These are phyloP conservation scores for Mimachlamys varia DNA, from an alignment of 2,888 invertebrate species.

Conservation along the genomic window DNA sequence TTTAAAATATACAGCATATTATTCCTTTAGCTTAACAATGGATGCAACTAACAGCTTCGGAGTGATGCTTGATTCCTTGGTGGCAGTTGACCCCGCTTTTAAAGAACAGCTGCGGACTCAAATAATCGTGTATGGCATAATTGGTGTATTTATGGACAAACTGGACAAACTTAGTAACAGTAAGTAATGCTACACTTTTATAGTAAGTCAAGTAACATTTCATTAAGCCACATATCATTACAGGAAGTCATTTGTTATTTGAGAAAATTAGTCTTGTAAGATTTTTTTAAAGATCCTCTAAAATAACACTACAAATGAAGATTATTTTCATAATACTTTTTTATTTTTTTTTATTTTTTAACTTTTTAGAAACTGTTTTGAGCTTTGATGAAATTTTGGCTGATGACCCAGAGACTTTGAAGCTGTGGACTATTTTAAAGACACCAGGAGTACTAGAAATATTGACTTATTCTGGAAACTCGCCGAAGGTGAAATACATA, in stretches of 20 bases:
- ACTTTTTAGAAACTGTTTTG: slow-evolving; percentile 57
- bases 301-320: no score
- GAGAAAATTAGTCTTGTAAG: no score
- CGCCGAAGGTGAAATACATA: slow-evolving; percentile 57
- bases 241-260: no score
- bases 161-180: neutral
- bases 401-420: slow-evolving; percentile 59
- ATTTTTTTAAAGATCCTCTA: no score
- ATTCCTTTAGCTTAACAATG: neutral
- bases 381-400: slow-evolving; percentile 61
- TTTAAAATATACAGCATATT: no score
- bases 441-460: slow-evolving; percentile 65
- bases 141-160: slow-evolving; percentile 36
- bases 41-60: neutral
- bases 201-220: no score
- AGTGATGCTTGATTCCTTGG: neutral
- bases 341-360: neutral
- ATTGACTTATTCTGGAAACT: slow-evolving; percentile 60
- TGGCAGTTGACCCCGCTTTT: neutral
- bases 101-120: neutral
- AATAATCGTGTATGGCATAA: neutral
- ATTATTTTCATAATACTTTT: no score
- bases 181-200: no score
- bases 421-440: slow-evolving; percentile 59
- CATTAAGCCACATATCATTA: no score